Conservation (phyloP, 2,797 vertebrate species). For the Mus spretus region DNA sequence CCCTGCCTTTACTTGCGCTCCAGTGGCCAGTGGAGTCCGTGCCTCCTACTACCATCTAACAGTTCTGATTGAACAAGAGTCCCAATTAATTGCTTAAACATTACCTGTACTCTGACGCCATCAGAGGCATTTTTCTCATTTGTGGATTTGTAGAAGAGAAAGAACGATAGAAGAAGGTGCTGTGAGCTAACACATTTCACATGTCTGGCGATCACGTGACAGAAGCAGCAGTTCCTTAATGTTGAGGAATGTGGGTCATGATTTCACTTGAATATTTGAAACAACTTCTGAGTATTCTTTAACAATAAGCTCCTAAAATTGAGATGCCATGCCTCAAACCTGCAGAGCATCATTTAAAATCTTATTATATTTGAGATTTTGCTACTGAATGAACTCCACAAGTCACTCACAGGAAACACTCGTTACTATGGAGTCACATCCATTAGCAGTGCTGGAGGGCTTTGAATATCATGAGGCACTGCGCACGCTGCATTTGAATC, state of each 20-base stretch:
- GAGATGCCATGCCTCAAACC: constrained; percentile 14
- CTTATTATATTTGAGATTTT: not conserved
- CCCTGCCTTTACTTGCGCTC: constrained; percentile 16
- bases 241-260: not conserved
- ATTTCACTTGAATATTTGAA: constrained; percentile 60
- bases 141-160: constrained; percentile 31
- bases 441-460: not conserved
- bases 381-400: constrained; percentile 25
- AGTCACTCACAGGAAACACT: not conserved
- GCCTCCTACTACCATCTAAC: constrained; percentile 31
- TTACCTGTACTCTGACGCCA: constrained; percentile 1
- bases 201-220: constrained; percentile 17
- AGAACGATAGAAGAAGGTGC: not conserved
- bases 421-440: not conserved
- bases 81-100: constrained; percentile 54
- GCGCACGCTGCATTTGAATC: constrained; percentile 22
- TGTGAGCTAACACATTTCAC: constrained; percentile 25
- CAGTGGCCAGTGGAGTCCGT: not conserved
- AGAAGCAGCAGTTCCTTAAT: constrained; percentile 34
- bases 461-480: not conserved
- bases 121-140: constrained; percentile 50
- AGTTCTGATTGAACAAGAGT: constrained; percentile 51
- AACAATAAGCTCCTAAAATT: constrained; percentile 32
- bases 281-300: constrained; percentile 53
- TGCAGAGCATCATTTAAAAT: constrained; percentile 44